phyloP scores from a whole-genome alignment of 2,888 invertebrate genomes.

The Sturmia bella region DNA sequence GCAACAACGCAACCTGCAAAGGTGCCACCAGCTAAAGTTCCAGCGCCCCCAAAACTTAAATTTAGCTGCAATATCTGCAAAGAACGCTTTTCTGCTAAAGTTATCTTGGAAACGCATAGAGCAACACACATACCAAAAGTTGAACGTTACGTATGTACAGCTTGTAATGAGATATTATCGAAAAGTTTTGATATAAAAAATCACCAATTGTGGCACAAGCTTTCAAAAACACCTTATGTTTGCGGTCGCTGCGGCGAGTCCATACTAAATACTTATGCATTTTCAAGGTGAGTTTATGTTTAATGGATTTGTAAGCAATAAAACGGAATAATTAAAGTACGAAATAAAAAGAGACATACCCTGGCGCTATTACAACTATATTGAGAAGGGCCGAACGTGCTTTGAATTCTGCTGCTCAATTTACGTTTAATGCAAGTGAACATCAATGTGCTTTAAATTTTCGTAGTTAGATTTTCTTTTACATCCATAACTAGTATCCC shows the following conservation, averaged over 20 bases:
- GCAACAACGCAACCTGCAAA: neutral
- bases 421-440: too few relatives aligned
- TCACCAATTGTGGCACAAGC: slow-evolving; percentile 82
- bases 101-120: slow-evolving; percentile 75
- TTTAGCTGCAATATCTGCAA: slow-evolving; percentile 76
- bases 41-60: slow-evolving; percentile 67
- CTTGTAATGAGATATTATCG: slow-evolving; percentile 82
- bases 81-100: slow-evolving; percentile 75
- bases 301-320: too few relatives aligned
- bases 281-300: slow-evolving; percentile 70
- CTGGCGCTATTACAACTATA: too few relatives aligned
- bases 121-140: slow-evolving; percentile 76
- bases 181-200: slow-evolving; percentile 79
- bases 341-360: too few relatives aligned
- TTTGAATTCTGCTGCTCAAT: too few relatives aligned
- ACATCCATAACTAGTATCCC: too few relatives aligned
- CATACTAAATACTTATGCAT: slow-evolving; percentile 76
- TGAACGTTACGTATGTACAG: slow-evolving; percentile 82
- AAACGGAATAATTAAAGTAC: too few relatives aligned
- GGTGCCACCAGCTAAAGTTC: neutral
- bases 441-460: too few relatives aligned
- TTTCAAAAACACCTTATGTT: slow-evolving; percentile 80
- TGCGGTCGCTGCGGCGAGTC: slow-evolving; percentile 81
- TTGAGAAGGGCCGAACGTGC: too few relatives aligned
- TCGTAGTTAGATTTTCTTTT: too few relatives aligned